Evolutionary conservation across 2,888 invertebrate genomes (phyloP), one percentile per base, ranked within the genome.

Genomic region (Polietes domitor): DNA sequence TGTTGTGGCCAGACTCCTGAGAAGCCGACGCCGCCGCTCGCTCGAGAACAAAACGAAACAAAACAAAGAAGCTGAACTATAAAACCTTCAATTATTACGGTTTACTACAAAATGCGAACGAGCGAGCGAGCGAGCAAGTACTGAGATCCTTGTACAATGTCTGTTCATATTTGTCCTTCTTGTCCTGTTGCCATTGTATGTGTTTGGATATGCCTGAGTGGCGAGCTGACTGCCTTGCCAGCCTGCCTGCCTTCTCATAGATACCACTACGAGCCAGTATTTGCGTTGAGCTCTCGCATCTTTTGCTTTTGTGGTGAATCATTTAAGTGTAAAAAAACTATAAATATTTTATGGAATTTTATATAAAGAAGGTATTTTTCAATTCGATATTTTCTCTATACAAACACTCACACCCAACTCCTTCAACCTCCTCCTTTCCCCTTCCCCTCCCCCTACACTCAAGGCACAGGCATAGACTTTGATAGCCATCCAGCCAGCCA

Each of bases 271-370:
- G 3, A 37, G 37, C 5, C 7, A 37, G 37, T 63, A 32, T 28
- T 32, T 63, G 63, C 15, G 32, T 28, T 26, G 28, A 26, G 26
- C 58, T 58, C 26, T 19, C 19, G 50, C 50, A 19, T 28, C 58
- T 61, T 28, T 2, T 32, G 63, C 32, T 68, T 82, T 79, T 82
- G 72, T 82, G 70, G 63, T 37, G 53, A 77, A 24, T 73, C 83
- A 74, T 74, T 80, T 76, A 73, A 71, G 80, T 43, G 68, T 70
- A 70, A 80, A 80, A 41, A 74, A 63, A 53, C 77, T 43, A 75
- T 71, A 76, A 81, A 74, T 74, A 70, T 76, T 70, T 70, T 78
- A 75, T 63, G 53, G 61, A 63, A 65, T 77, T 55, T 82, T 74
- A 21, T 63, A 77, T n/a, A 61, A 32, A 61, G 58, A 73, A 72